These are phyloP conservation scores for Noctua janthina DNA, from an alignment of 2,888 invertebrate species.

Conservation along the genomic window DNA sequence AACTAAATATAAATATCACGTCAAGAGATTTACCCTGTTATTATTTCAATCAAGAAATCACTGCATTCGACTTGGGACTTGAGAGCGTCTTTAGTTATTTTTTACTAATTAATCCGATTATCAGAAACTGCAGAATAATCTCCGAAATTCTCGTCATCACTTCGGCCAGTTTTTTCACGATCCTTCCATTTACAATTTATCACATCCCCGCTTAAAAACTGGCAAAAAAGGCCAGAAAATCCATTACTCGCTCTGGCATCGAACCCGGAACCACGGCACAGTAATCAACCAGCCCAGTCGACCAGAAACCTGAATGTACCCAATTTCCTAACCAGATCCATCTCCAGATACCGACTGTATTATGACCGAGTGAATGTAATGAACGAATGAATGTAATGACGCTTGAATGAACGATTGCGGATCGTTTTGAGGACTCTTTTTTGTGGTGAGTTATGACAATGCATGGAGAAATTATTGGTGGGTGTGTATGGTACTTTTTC, in stretches of 20 bases:
- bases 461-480: background rate
- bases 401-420: slow-evolving; percentile 79
- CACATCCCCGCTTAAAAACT: slow-evolving; percentile 15
- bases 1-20: no score
- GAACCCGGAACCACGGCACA: slow-evolving; percentile 72
- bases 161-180: background rate
- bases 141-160: background rate
- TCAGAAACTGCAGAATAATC: no score
- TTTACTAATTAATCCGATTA: background rate
- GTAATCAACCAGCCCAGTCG: slow-evolving; percentile 76
- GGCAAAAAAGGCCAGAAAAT: slow-evolving; percentile 22
- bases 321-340: slow-evolving; percentile 86
- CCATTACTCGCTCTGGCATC: slow-evolving; percentile 50
- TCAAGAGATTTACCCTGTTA: background rate
- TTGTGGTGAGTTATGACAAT: slow-evolving; percentile 14
- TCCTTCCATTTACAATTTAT: background rate
- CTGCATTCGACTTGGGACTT: background rate
- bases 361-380: slow-evolving; percentile 79
- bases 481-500: background rate
- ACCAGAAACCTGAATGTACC: slow-evolving; percentile 81
- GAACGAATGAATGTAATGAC: slow-evolving; percentile 80
- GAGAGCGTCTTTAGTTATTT: background rate
- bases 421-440: slow-evolving; percentile 42
- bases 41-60: background rate
- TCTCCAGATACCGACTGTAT: slow-evolving; percentile 75